Base-by-base conservation (phyloP, 2,797 vertebrate species). In the Bryconaethiops microstoma region DNA sequence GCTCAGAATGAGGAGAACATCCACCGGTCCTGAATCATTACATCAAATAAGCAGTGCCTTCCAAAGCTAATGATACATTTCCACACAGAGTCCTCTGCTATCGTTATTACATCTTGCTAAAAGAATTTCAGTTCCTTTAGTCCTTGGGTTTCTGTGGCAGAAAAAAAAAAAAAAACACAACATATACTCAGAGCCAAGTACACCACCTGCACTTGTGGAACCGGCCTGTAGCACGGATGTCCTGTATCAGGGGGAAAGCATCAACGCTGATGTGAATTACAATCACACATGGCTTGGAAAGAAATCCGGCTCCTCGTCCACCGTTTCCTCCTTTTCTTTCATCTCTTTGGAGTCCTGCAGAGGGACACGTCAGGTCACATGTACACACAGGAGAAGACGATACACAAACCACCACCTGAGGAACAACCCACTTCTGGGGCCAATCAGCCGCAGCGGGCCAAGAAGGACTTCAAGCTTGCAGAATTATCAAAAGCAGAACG, bases 251-350 rank as follows among this genome's bases (percentile, higher is more conserved):
- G 54, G 62, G 59, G 78, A 73, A 78, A 45, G 72, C 48, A 79
- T 68, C 50, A 42, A 45, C 45, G n/a, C 59, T 60, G 79, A 77
- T 10, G 23, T 84, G 83, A 88, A 88, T 92, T 88, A 88, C 73
- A 88, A 86, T 90, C 85, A 88, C 40, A 55, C 81, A 87, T 88
- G 88, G 88, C 86, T 90, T 79, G 1, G 69, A 74, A 83, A 91
- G 86, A 91, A 89, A 89, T 75, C 81, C 85, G 77, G 87, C 88
- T 91, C 85, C 85, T 89, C 83, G 82, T 88, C 86, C 86, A 88
- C 87, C 57, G 54, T 86, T 88, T 83, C 81, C 87, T 87, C 80
- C 81, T 88, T 77, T 29, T 81, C 88, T 92, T 92, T 92, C 88
- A 92, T 92, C 91, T 87, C 79, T 75, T 77, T 74, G 78, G 81